Evolutionary conservation across 2,888 invertebrate genomes (phyloP).

Genomic region (Spialia ferax): DNA sequence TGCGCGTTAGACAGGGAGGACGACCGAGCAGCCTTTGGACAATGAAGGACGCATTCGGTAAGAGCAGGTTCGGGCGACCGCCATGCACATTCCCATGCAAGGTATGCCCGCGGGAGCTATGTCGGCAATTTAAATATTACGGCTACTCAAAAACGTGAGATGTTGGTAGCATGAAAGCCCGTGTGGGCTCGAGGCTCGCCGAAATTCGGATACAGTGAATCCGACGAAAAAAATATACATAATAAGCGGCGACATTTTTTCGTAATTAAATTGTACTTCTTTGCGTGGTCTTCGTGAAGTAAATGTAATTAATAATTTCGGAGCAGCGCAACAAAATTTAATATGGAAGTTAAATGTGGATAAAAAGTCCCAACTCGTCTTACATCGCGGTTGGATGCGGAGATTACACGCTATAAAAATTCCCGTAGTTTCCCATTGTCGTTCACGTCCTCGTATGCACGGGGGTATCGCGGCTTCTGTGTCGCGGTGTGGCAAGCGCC

Average conservation of each 20-base stretch:
- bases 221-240: constrained; percentile 68
- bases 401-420: constrained; percentile 80
- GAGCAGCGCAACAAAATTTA: constrained; percentile 61
- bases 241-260: constrained; percentile 76
- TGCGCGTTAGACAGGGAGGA: constrained; percentile 75
- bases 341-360: constrained; percentile 67
- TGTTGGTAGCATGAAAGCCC: constrained; percentile 79
- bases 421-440: constrained; percentile 42
- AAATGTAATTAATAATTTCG: constrained; percentile 75
- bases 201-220: constrained; percentile 76
- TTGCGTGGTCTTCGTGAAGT: constrained; percentile 57
- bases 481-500: constrained; percentile 46
- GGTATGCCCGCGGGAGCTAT: constrained; percentile 84
- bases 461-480: constrained; percentile 47
- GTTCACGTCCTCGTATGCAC: constrained; percentile 13
- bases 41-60: constrained; percentile 80
- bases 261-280: constrained; percentile 81
- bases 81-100: constrained; percentile 83
- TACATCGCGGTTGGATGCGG: constrained; percentile 62
- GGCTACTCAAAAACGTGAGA: constrained; percentile 85
- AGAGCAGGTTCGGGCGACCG: constrained; percentile 81
- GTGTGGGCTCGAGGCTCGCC: constrained; percentile 75
- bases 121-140: constrained; percentile 85
- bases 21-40: constrained; percentile 70
- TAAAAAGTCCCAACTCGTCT: constrained; percentile 55